Base-by-base conservation (phyloP, 2,888 invertebrate genomes). In the Cinara cedri region DNA sequence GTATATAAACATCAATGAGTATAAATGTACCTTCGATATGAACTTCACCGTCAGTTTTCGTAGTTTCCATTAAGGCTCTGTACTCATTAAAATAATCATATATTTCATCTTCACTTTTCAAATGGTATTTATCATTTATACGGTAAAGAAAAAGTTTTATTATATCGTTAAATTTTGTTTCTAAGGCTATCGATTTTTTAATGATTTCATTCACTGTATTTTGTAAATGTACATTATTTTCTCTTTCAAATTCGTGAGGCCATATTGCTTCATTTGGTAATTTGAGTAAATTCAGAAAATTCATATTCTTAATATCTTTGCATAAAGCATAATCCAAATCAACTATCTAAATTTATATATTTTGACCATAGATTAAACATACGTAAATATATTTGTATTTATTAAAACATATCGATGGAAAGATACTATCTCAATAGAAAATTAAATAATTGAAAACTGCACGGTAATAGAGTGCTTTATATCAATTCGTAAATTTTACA, bases 81-180 rank as follows among this genome's bases (percentile, higher is more conserved):
- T 3, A 16, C 1, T 51, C 1, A 8, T 75, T 54, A 8, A 65
- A 65, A 75, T n/a, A 65, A 1, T 44, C 16, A 1, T 54, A 54
- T 8, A 24, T 34, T 0, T n/a, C n/a, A 11, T 54, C 54, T 13
- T 54, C 44, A 8, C 42, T n/a, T 54, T 75, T 75, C 4, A 75
- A 54, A 6, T n/a, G 42, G 24, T 75, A 75, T 51, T 44, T 42
- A 24, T 63, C 63, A 0, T 75, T 60, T 3, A 78, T 42, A 51
- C 78, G 60, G 16, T 8, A 49, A 11, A 70, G 21, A 70, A 78
- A 62, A 11, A 68, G 21, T 3, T 51, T 51, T 6, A 70, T 78
- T n/a, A 70, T 11, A 34, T 42, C 16, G 8, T 21, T 13, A 24
- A 78, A 70, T 13, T 16, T 13, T 0, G 49, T 62, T 70, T 78